Conservation (phyloP, 2,888 invertebrate genomes). For the Antitype chi region DNA sequence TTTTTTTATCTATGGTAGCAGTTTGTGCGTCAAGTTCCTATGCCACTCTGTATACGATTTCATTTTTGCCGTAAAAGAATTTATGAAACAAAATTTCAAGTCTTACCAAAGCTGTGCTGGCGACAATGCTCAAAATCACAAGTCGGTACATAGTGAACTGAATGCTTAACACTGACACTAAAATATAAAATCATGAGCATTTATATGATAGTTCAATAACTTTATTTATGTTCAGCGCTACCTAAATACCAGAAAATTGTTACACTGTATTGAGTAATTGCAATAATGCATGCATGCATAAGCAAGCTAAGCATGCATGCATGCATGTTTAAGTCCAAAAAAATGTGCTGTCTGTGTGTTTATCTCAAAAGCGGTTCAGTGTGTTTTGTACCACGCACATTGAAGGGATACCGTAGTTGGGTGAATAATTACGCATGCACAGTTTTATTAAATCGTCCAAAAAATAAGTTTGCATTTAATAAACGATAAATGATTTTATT, state of each 20-base stretch:
- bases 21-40: too few species aligned
- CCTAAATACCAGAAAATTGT: constrained; percentile 69
- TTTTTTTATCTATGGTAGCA: too few species aligned
- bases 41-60: background rate
- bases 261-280: constrained; percentile 15
- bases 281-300: background rate
- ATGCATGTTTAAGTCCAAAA: background rate
- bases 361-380: too few species aligned
- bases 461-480: background rate
- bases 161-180: constrained; percentile 19
- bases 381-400: background rate
- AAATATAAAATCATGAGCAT: background rate
- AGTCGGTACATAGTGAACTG: constrained; percentile 56
- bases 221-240: constrained; percentile 12
- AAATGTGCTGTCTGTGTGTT: background rate
- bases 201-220: constrained; percentile 25
- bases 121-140: constrained; percentile 28
- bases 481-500: too few species aligned
- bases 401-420: background rate
- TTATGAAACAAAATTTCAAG: background rate
- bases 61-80: background rate
- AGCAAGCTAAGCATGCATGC: too few species aligned
- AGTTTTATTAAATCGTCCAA: background rate
- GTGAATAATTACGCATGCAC: background rate
- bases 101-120: constrained; percentile 42